Base-by-base conservation (phyloP, 2,797 vertebrate genomes). In the Centroberyx gerrardi region DNA sequence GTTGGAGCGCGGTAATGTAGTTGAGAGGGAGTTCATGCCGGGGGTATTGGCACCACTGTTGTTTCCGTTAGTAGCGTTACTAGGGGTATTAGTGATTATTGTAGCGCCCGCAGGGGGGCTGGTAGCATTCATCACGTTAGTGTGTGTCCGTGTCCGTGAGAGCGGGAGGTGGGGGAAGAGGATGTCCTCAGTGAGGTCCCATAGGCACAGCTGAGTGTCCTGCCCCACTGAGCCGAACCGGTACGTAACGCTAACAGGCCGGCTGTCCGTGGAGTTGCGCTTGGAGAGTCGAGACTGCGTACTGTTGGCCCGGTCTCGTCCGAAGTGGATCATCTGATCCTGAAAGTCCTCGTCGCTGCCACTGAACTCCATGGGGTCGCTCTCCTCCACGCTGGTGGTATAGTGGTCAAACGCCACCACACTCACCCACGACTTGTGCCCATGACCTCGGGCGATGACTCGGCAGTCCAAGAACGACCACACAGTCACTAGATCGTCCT, bases 321-420 rank as follows among this genome's bases (percentile, higher is more conserved):
- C 96, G 10, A 97, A 96, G 75, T 96, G 96, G 49, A 96, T 94
- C 76, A 97, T 94, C 63, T 96, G 96, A 92, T 98, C 98, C 95
- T 98, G 98, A 91, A 99, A 97, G 96, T 99, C 98, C 94, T 99
- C 98, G n/a, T 99, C 98, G 0, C 98, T 99, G 81, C 98, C 98
- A 0, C 97, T 99, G 80, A 99, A 97, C 94, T 99, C 98, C 94
- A 97, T 95, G 0, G 97, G 97, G 83, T 98, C 98, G 0, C 93
- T 96, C 85, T 99, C 97, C 64, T 99, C 98, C 73, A 99, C 96
- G 0, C 98, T 99, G 61, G 97, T 99, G 84, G 97, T 99, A 79
- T 98, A 99, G 0, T 98, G 97, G 86, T 99, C 98, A 1, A 99
- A 99, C 0, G 97, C 97, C 87, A 99, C 98, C 1, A 99, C 97